Percentiles rank a stretch among this genome's conserved stretches.
Conservation (phyloP, 2,797 vertebrate genomes). For the Mus caroli region DNA sequence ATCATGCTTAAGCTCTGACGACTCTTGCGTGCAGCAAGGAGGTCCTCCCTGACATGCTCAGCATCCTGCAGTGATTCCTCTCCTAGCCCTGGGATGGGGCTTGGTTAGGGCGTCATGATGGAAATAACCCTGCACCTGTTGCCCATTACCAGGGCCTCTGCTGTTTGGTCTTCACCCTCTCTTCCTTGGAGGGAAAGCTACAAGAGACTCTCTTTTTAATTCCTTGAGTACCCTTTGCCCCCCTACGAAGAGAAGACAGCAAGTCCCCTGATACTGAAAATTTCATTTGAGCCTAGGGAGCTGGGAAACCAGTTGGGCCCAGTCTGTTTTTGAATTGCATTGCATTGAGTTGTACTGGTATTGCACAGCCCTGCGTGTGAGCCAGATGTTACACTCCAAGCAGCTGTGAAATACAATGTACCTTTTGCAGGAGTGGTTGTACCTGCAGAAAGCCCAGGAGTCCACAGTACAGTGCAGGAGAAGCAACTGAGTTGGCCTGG, state of each 20-base stretch:
- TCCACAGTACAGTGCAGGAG: neutral
- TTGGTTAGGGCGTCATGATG: neutral
- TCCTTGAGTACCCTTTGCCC: neutral
- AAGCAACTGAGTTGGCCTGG: rapidly evolving
- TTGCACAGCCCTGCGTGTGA: neutral
- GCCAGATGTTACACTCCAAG: neutral
- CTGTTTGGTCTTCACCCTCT: neutral
- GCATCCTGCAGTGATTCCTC: neutral
- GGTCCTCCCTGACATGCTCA: neutral
- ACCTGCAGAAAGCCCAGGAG: neutral
- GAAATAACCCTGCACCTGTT: neutral
- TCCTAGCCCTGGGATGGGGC: neutral
- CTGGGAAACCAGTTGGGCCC: neutral
- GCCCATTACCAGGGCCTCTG: neutral
- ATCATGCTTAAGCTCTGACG: neutral
- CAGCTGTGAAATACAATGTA: neutral
- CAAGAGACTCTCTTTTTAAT: neutral
- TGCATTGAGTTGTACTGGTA: neutral
- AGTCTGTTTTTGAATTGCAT: neutral
- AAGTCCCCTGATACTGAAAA: neutral
- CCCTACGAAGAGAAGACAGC: neutral
- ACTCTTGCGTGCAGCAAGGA: neutral
- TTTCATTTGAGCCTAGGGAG: neutral
- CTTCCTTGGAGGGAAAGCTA: neutral
- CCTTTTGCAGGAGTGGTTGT: neutral